A percentile compares a stretch with the other conserved stretches of the same genome.
These are phyloP conservation scores for Myiotriccus ornatus DNA, from an alignment of 2,797 vertebrate species.

Conservation along the genomic window DNA sequence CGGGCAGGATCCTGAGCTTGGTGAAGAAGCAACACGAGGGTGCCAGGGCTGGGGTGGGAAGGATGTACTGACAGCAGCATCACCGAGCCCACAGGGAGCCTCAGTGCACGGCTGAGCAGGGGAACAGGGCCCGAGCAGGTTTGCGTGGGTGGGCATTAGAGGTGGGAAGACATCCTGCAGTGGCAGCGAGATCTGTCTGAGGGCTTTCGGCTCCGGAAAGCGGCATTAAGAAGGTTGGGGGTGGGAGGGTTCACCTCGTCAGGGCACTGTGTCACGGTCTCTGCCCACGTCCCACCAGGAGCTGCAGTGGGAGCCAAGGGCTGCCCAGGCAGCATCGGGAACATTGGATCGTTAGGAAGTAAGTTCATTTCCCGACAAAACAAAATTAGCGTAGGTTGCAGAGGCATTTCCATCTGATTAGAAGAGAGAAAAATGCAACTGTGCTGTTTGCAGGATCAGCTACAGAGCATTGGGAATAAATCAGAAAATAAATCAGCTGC, in stretches of 20 bases:
- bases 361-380: neutral
- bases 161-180: neutral
- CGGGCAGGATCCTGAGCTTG: neutral
- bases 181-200: neutral
- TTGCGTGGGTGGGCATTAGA: neutral
- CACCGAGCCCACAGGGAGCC: rapidly evolving
- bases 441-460: neutral
- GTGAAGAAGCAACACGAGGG: neutral
- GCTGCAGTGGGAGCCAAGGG: neutral
- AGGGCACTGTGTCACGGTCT: neutral
- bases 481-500: neutral
- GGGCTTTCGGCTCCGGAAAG: rapidly evolving
- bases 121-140: neutral
- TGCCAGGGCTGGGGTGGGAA: rapidly evolving
- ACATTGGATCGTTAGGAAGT: rapidly evolving
- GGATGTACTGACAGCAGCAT: neutral
- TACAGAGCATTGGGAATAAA: neutral
- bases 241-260: neutral
- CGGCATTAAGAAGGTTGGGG: neutral
- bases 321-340: neutral
- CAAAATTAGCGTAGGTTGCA: neutral
- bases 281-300: rapidly evolving
- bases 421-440: neutral
- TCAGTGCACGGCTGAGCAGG: rapidly evolving
- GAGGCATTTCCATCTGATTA: neutral